These are phyloP conservation scores for Pitta sordida DNA, from an alignment of 2,113 vertebrate genomes.

Conservation along the genomic window DNA sequence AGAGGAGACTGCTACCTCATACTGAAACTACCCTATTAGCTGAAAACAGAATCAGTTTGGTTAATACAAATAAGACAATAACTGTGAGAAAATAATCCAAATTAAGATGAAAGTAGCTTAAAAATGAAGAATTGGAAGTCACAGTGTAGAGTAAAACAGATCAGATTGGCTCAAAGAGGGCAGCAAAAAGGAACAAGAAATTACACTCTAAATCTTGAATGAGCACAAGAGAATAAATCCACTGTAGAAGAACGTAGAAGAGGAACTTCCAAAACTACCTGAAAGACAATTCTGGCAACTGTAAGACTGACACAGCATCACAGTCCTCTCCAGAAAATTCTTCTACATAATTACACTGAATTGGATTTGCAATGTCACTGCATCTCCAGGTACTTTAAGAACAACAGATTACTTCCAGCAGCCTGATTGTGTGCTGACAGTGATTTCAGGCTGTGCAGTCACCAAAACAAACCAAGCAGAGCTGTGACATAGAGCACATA, in stretches of 20 bases:
- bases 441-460: background rate
- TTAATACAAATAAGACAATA: background rate
- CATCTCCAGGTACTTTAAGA: background rate
- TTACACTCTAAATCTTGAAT: background rate
- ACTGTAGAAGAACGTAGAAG: background rate
- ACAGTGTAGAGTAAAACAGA: background rate
- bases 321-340: background rate
- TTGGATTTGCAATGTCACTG: background rate
- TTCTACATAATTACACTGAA: background rate
- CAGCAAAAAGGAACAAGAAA: background rate
- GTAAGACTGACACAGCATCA: background rate
- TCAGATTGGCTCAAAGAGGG: background rate
- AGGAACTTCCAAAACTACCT: background rate
- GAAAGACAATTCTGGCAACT: background rate
- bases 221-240: background rate
- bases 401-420: background rate
- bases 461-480: background rate
- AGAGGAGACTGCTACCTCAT: background rate
- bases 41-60: background rate
- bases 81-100: too few species aligned
- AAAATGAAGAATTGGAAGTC: background rate
- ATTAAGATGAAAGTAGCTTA: background rate
- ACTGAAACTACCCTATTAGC: background rate
- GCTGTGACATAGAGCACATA: background rate
- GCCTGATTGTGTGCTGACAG: background rate